Evolutionary conservation across 2,797 vertebrate genomes (phyloP).

Genomic region (Channallabes apus): DNA sequence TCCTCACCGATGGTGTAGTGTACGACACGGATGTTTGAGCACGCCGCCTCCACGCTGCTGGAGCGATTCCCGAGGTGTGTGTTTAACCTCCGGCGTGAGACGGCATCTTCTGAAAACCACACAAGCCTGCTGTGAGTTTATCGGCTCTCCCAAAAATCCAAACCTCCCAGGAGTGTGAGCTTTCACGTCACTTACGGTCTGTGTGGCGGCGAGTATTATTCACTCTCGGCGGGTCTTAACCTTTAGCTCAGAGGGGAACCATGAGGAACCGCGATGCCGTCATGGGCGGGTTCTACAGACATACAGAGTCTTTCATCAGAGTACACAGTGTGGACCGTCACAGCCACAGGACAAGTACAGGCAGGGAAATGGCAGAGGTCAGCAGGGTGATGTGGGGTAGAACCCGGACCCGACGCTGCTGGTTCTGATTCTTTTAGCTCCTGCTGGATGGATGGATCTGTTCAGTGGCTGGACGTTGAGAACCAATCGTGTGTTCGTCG

Average conservation of each 20-base stretch:
- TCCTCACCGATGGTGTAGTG: neutral
- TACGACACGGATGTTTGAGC: neutral
- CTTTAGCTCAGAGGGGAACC: neutral
- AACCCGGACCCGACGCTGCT: neutral
- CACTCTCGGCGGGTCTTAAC: neutral
- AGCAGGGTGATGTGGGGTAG: neutral
- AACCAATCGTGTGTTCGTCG: neutral
- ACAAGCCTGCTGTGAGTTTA: neutral
- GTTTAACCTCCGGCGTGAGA: neutral
- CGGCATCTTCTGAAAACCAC: neutral
- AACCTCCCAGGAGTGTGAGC: neutral
- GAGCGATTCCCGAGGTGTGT: slow-evolving; percentile 1
- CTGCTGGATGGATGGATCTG: neutral
- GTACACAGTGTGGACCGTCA: neutral
- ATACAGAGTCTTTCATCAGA: neutral
- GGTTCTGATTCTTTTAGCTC: neutral
- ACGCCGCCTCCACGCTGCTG: neutral
- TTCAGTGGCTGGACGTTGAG: neutral
- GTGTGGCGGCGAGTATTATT: neutral
- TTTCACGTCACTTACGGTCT: too few relatives aligned
- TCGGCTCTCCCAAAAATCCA: neutral
- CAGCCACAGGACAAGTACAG: neutral
- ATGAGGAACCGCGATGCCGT: too few relatives aligned
- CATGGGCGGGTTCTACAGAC: neutral
- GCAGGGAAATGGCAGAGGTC: neutral